phyloP scores from a whole-genome alignment of 92 coral and sea anemone genomes.

The Heteractis magnifica region DNA sequence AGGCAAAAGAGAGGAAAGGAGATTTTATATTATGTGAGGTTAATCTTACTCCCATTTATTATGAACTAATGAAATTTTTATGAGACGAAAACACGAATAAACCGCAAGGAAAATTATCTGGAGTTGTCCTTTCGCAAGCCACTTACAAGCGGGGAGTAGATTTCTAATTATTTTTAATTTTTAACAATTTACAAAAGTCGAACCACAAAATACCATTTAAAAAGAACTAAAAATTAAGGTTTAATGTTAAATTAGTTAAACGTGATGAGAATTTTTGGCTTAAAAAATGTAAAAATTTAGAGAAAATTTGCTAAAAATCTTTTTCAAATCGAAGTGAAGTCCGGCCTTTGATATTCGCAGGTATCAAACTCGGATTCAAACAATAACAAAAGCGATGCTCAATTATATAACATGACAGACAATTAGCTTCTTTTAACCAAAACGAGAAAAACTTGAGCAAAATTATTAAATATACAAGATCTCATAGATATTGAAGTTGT shows the following conservation, averaged over 20 bases:
- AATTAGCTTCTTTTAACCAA: no score
- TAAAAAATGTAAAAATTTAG: neutral
- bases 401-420: no score
- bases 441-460: no score
- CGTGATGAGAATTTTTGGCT: no score
- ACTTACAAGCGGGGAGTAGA: neutral
- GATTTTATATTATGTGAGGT: constrained; percentile 7
- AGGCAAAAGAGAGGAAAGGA: neutral
- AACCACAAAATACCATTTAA: neutral
- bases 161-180: constrained; percentile 1
- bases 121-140: neutral
- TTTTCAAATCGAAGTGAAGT: no score
- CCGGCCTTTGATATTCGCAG: no score
- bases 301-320: neutral
- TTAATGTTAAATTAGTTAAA: neutral
- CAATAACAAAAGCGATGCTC: no score
- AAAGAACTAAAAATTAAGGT: neutral
- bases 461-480: no score
- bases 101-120: constrained; percentile 10
- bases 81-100: constrained; percentile 7
- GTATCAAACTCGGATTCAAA: no score
- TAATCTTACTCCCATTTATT: constrained; percentile 10
- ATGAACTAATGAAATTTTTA: constrained; percentile 22
- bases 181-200: neutral
- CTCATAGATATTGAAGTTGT: no score